Percentiles rank a stretch among this genome's conserved stretches.
Evolutionary conservation across 2,113 vertebrate genomes (phyloP).

Genomic region (Eptatretus burgeri): DNA sequence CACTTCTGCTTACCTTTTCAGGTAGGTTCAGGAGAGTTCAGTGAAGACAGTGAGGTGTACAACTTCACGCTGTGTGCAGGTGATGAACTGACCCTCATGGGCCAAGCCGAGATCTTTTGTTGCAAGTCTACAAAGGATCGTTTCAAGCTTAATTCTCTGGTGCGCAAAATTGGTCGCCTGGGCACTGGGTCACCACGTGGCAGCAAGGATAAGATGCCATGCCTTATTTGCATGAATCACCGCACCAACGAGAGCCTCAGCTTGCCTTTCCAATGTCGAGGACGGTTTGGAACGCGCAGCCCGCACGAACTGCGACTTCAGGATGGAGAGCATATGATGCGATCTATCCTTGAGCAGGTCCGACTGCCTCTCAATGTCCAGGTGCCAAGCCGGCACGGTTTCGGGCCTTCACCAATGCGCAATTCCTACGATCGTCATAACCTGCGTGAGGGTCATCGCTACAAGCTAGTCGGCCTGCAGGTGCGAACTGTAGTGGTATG

Average conservation of each 20-base stretch:
- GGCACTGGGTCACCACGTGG: conserved; percentile 17
- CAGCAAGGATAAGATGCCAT: conserved; percentile 57
- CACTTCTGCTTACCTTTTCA: conserved; percentile 14
- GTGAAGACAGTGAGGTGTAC: conserved; percentile 93
- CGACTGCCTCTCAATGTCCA: conserved; percentile 72
- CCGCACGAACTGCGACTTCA: conserved; percentile 76
- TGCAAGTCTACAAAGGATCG: conserved; percentile 58
- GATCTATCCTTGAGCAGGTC: conserved; percentile 81
- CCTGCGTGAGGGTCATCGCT: conserved; percentile 75
- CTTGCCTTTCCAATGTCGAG: conserved; percentile 73
- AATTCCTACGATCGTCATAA: conserved; percentile 72
- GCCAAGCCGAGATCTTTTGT: conserved; percentile 81
- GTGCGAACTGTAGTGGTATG: conserved; percentile 88
- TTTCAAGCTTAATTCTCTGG: conserved; percentile 45
- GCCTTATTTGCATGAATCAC: conserved; percentile 91
- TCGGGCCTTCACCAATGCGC: conserved; percentile 23
- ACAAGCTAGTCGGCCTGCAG: conserved; percentile 85
- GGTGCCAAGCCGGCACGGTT: conserved; percentile 24
- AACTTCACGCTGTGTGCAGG: conserved; percentile 86
- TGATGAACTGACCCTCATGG: conserved; percentile 90
- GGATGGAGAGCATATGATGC: conserved; percentile 77
- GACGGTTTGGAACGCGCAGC: conserved; percentile 79
- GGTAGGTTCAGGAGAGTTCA: conserved; percentile 95
- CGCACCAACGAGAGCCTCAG: conserved; percentile 92
- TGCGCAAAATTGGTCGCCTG: conserved; percentile 54